Base-by-base conservation (phyloP, 2,797 vertebrate genomes). In the Rhadinocentrus ornatus region DNA sequence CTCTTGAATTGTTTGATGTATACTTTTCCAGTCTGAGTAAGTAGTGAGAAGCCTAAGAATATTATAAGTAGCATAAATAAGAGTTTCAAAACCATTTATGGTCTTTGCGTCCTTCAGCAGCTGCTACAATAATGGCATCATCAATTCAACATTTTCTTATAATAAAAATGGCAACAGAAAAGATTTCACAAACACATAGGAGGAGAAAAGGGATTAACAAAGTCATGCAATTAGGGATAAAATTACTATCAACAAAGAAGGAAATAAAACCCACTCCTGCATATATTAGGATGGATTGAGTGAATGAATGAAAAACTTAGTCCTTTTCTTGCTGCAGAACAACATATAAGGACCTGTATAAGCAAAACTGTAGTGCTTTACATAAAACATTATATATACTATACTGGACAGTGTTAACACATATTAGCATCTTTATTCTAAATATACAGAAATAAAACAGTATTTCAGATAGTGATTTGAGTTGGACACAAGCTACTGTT, bases 161-260 rank as follows among this genome's bases (percentile, higher is more conserved):
- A 83, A 88, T 89, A 78, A 67, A 85, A 83, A 79, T 68, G 54
- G 68, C 64, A 83, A 86, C 35, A 68, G 81, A 84, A 71, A 70
- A 32, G 46, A 77, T 59, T 75, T 81, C 29, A 74, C 79, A 65
- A 73, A 73, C 73, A 62, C 1, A 3, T 37, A 59, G 69, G 20
- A n/a, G 56, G 55, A 34, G 52, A 82, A 56, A 76, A 63, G 48
- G 65, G 24, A 87, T 87, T 88, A 81, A 81, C 86, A 84, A 72
- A 48, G 66, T 76, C 82, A 84, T 83, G 58, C 61, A 84, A 83
- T 85, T 75, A 87, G 55, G 65, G 65, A 62, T 65, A 75, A 61
- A 82, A 78, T 85, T 73, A 87, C 62, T 29, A 54, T 65, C 69
- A 77, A 66, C 54, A 61, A 24, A 57, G 62, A 78, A 48, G 35